Conservation (phyloP, 2,797 vertebrate species). For the Chiropotes sagulatus region DNA sequence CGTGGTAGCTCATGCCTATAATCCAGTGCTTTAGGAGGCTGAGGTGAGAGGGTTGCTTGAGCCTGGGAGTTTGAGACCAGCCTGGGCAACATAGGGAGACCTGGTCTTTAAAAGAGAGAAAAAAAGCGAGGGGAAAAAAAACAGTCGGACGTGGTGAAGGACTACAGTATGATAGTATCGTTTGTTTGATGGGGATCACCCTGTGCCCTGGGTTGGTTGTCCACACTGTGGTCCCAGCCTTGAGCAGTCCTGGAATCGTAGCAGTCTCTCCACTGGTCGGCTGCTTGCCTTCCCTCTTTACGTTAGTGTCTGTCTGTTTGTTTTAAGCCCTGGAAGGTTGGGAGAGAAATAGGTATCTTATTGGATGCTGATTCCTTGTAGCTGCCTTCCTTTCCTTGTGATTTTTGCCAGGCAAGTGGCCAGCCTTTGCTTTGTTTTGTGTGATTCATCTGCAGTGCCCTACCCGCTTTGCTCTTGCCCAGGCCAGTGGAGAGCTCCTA, state of each 20-base stretch:
- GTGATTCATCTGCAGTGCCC: not conserved
- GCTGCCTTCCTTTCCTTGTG: not conserved
- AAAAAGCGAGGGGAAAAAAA: not conserved
- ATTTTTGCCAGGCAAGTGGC: not conserved
- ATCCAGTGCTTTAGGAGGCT: not conserved
- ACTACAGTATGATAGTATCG: rapidly evolving
- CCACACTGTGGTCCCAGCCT: rapidly evolving
- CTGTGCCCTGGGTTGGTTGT: not conserved
- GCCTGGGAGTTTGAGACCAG: not conserved
- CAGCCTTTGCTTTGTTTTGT: too few relatives aligned
- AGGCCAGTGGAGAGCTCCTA: not conserved
- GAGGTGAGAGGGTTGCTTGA: not conserved
- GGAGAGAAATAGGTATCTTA: not conserved
- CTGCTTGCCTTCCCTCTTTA: not conserved
- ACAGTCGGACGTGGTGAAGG: not conserved
- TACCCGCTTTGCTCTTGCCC: not conserved
- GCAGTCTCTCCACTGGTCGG: not conserved
- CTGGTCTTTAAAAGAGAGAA: not conserved
- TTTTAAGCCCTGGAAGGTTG: not conserved
- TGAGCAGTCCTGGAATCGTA: too few relatives aligned
- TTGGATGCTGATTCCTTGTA: not conserved
- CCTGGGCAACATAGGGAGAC: not conserved
- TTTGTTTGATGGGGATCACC: too few relatives aligned
- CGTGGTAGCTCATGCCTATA: not conserved
- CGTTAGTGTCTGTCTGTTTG: rapidly evolving